Percentiles rank a stretch among this genome's conserved stretches.
Conservation (phyloP, 2,113 vertebrate species). For the Myotis brandtii region DNA sequence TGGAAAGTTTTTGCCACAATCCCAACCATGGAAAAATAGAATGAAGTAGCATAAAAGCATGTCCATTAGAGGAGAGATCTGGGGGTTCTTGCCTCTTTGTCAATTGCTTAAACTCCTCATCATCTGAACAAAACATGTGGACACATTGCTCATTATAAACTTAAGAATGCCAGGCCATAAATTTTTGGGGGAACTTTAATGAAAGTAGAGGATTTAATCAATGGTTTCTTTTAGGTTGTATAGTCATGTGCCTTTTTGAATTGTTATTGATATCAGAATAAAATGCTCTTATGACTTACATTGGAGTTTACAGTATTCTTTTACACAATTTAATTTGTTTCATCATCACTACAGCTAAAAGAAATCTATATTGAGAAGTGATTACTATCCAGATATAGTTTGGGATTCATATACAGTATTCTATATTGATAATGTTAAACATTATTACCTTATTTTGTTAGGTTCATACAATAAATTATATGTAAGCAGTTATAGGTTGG, state of each 20-base stretch:
- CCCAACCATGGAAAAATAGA: not conserved
- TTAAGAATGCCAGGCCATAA: not conserved
- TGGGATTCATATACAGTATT: not conserved
- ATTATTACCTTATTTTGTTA: not conserved
- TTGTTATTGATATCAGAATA: not conserved
- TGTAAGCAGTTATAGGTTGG: not conserved
- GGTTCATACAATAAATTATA: not conserved
- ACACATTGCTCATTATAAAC: not conserved
- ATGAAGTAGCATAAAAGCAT: not conserved
- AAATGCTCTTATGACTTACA: not conserved
- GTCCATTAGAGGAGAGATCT: not conserved
- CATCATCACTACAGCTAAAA: not conserved
- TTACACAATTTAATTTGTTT: not conserved
- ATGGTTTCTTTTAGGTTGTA: not conserved
- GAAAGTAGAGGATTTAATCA: not conserved
- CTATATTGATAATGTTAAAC: slow-evolving; percentile 7
- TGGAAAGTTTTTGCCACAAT: not conserved
- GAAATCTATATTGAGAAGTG: not conserved
- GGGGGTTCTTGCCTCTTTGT: not conserved
- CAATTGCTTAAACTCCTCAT: not conserved
- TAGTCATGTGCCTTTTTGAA: not conserved
- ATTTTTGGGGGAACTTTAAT: not conserved
- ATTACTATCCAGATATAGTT: not conserved
- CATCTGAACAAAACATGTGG: not conserved
- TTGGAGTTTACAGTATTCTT: not conserved